Conservation (phyloP, 2,797 vertebrate species). For the Coranthus polyacanthus region DNA sequence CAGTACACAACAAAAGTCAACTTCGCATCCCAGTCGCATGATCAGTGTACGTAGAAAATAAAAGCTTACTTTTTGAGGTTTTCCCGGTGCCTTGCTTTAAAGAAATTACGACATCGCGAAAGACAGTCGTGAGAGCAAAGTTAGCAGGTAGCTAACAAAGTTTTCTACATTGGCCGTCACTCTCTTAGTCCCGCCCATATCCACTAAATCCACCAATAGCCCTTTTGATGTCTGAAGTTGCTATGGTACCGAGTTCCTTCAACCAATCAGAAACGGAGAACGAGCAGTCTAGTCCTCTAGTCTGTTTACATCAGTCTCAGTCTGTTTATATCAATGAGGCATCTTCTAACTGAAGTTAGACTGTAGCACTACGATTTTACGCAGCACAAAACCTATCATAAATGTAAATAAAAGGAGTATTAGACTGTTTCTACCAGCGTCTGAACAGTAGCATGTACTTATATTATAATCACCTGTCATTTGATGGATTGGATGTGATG, state of each 20-base stretch:
- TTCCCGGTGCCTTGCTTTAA: neutral
- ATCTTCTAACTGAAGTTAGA: neutral
- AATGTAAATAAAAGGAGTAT: no score
- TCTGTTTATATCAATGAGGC: slow-evolving; percentile 36
- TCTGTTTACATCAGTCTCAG: slow-evolving; percentile 54
- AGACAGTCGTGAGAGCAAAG: slow-evolving; percentile 28
- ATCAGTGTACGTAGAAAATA: neutral
- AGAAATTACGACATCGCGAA: slow-evolving; percentile 27
- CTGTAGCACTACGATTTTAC: neutral
- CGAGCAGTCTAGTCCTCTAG: slow-evolving; percentile 11
- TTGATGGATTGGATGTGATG: no score
- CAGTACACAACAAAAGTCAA: neutral
- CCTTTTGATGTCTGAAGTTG: slow-evolving; percentile 35
- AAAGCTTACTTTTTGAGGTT: slow-evolving; percentile 39
- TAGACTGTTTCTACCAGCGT: no score
- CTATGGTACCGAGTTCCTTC: slow-evolving; percentile 29
- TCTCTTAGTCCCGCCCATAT: slow-evolving; percentile 55
- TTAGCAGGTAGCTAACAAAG: slow-evolving; percentile 75
- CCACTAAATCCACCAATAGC: slow-evolving; percentile 41
- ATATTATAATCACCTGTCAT: no score
- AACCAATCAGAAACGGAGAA: slow-evolving; percentile 58
- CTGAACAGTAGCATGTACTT: neutral
- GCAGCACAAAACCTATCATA: no score
- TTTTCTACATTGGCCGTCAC: slow-evolving; percentile 63
- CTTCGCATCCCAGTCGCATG: neutral